Evolutionary conservation across 2,113 vertebrate genomes (phyloP), one percentile per base, ranked within the genome.

Genomic region (Passer montanus): DNA sequence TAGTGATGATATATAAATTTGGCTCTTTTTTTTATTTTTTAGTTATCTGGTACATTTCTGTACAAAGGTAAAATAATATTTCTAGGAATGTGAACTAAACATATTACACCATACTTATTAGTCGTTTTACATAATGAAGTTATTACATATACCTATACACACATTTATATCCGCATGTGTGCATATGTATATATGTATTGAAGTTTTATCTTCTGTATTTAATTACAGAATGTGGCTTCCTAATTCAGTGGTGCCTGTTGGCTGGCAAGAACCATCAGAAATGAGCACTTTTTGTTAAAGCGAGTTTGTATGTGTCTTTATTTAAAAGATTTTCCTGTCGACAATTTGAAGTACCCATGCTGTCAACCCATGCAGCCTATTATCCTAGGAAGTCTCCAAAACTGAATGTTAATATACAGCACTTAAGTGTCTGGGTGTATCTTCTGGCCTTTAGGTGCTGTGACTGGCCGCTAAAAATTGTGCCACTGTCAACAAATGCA

Each of bases 401-500:
- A 90, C 52, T 97, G 97, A 98, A 97, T 98, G 97, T 98, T 96
- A 94, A 96, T 94, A 70, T 74, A 66, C 94, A 95, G 95, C 94
- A 90, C 92, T 97, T 94, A 92, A 73, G 55, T 93, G 91, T 89
- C 93, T 95, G 95, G 91, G 49, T 90, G 50, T 95, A 89, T 92
- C 59, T 96, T 96, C 96, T 97, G 74, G 84, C 68, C 96, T 97
- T 95, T 92, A 84, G 68, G 90, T 97, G 95, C 97, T 97, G 93
- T 92, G 95, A 97, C 95, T 96, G 95, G 95, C 97, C 76, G 27
- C 97, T 97, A 96, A 95, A 97, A 97, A 90, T 97, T 97, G 98
- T 98, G 98, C 98, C 98, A 96, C 98, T 97, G 93, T 98, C 95
- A 97, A 94, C 96, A 98, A 97, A 98, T 97, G 96, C 97, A 98